These are phyloP conservation scores for Cassiopea xamachana DNA, from an alignment of 30 jellyfish, hydroid and myxozoan species.

Conservation along the genomic window DNA sequence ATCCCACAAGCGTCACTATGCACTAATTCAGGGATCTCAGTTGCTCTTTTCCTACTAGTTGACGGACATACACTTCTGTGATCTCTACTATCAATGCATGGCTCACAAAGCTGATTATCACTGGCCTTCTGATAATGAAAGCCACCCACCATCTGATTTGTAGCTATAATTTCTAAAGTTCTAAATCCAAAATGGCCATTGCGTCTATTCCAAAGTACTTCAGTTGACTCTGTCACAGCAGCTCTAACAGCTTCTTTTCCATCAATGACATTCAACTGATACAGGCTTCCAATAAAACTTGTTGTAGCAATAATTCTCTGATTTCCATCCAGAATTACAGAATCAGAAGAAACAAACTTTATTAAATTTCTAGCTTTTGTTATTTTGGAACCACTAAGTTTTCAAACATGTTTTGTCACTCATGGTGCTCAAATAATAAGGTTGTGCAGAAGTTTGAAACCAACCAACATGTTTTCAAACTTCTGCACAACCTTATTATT, in stretches of 20 bases:
- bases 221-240: not conserved
- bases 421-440: too few species aligned
- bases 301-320: not conserved
- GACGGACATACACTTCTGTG: slow-evolving; percentile 33
- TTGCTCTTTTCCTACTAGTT: slow-evolving; percentile 46
- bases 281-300: not conserved
- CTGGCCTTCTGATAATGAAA: slow-evolving; percentile 12
- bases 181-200: slow-evolving; percentile 54
- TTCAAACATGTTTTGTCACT: too few species aligned
- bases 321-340: not conserved
- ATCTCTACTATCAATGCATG: slow-evolving; percentile 54
- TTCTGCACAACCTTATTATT: too few species aligned
- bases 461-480: too few species aligned
- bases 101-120: slow-evolving; percentile 20
- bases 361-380: not conserved
- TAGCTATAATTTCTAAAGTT: not conserved
- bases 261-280: not conserved
- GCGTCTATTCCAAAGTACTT: slow-evolving; percentile 55
- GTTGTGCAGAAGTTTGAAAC: too few species aligned
- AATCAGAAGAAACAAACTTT: not conserved
- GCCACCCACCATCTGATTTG: slow-evolving; percentile 31
- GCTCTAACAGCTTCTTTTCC: not conserved
- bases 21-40: slow-evolving; percentile 26
- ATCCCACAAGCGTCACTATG: slow-evolving; percentile 78
- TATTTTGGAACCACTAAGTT: not conserved